Conservation (phyloP, 1,140 invertebrate species). For the Ceratina australensis region DNA sequence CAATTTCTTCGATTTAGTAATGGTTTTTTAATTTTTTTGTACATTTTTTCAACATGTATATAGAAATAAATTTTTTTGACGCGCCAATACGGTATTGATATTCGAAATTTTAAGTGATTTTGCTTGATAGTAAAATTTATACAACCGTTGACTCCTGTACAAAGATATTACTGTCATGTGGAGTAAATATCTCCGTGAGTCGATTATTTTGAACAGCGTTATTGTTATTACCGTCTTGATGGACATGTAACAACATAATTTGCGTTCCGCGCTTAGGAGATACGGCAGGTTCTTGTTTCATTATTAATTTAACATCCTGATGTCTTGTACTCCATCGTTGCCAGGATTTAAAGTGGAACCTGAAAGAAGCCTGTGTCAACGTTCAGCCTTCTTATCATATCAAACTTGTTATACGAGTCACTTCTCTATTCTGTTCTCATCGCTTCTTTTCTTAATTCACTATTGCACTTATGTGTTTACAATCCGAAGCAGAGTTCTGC, state of each 20-base stretch:
- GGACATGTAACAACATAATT: neutral
- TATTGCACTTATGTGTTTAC: too few species aligned
- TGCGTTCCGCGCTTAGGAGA: neutral
- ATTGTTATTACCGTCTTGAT: constrained; percentile 8
- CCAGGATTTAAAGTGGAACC: constrained; percentile 71
- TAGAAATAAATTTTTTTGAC: too few species aligned
- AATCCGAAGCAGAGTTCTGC: too few species aligned
- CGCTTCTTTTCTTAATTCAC: too few species aligned
- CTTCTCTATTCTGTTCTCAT: too few species aligned
- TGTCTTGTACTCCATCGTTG: constrained; percentile 67
- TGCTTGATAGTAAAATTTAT: constrained; percentile 10
- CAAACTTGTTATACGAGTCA: too few species aligned
- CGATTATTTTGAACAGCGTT: neutral
- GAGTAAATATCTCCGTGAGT: constrained; percentile 27
- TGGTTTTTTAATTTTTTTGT: too few species aligned
- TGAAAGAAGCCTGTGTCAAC: constrained; percentile 24
- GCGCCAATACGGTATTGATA: too few species aligned
- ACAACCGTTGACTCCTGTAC: constrained; percentile 59
- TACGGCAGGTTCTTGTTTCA: constrained; percentile 49
- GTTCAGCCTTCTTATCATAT: too few species aligned
- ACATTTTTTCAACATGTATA: too few species aligned
- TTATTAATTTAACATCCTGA: constrained; percentile 68
- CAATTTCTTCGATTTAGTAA: too few species aligned
- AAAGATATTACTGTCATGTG: constrained; percentile 1
- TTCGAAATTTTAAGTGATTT: too few species aligned